Evolutionary conservation across 1,140 invertebrate genomes (phyloP), one percentile per base, ranked within the genome.

Genomic region (Zaprionus vittiger): DNA sequence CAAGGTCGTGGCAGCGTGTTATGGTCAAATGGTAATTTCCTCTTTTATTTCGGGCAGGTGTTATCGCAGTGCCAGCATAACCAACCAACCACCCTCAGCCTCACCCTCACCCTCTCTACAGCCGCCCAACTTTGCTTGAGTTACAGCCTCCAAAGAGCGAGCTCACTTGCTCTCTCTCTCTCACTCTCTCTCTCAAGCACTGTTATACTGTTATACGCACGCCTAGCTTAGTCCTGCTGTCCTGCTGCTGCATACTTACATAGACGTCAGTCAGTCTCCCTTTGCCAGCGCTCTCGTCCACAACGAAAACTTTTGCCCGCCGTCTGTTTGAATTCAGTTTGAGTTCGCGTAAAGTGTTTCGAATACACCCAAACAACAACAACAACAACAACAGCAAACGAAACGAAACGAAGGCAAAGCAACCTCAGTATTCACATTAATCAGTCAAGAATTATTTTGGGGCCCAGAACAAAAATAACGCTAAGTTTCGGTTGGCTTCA

Each of bases 241-340:
- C 86, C 31, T 31, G 31, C 31, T 9, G 31, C 31, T 34, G 31
- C 31, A 34, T 87, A 87, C 80, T 87, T 89, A 24, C 47, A 52
- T 12, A 11, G 22, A 22, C 20, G 17, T 79, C 62, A 71, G 34
- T 87, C 83, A 87, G 83, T 87, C 77, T 87, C 83, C 83, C 80
- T 69, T 87, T 77, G 83, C 74, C 81, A 80, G 83, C 71, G 83
- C 71, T 86, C 77, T 73, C 73, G 80, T 86, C 20, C 60, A 70
- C 55, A 73, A 55, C 44, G 66, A 38, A 37, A 68, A 59, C 60
- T 54, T 59, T 52, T 65, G 47, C 63, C 56, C 63, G 55, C 44
- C 20, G 9, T 24, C 41, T 14, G 59, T 22, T 60, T 47, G n/a
- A 17, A 47, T 17, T 38, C 37, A 38, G 12, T 15, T 38, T 44